These are phyloP conservation scores for Sebastes vulpes DNA, from an alignment of 2,797 vertebrate species.

Conservation along the genomic window DNA sequence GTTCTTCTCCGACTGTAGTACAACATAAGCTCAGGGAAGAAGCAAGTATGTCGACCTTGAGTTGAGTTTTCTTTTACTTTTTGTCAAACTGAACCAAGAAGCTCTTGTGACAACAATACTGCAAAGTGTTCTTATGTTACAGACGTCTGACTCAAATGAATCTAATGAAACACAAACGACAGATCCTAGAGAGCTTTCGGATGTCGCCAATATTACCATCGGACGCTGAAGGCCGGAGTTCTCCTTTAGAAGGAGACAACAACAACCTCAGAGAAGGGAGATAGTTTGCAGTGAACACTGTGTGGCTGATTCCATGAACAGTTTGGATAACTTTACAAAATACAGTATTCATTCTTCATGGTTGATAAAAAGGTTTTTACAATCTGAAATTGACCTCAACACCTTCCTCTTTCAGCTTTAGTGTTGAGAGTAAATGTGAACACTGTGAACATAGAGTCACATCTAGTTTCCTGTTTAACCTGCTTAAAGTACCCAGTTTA, in stretches of 20 bases:
- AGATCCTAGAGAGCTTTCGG: background rate
- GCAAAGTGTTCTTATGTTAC: background rate
- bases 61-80: background rate
- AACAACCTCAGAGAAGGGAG: background rate
- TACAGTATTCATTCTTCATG: background rate
- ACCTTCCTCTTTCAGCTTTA: background rate
- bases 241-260: background rate
- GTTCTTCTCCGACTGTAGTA: background rate
- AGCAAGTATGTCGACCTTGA: background rate
- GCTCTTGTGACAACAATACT: background rate
- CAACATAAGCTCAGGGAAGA: background rate
- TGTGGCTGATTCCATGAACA: background rate
- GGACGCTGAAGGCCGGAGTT: background rate
- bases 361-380: background rate
- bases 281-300: background rate
- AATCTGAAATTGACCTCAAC: background rate
- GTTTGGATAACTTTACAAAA: background rate
- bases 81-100: background rate
- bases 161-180: background rate
- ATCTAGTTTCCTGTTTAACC: background rate
- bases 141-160: background rate
- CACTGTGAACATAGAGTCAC: background rate
- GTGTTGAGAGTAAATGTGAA: too few relatives aligned
- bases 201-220: background rate
- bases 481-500: background rate